Conservation (phyloP, 2,113 vertebrate species). For the Sinocyclocheilus grahami region DNA sequence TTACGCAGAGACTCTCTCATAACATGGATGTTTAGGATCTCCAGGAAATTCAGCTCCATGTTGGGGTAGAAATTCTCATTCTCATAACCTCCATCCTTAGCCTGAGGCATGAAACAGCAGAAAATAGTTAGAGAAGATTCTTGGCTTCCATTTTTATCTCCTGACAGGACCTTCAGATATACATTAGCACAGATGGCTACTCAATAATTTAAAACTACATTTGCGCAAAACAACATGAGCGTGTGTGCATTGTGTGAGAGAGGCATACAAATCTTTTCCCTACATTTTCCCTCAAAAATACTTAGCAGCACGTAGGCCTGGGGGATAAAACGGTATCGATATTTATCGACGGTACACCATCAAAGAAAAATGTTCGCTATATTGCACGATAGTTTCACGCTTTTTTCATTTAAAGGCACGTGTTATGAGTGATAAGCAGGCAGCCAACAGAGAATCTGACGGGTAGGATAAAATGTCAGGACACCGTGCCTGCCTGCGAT, state of each 20-base stretch:
- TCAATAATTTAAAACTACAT: constrained; percentile 20
- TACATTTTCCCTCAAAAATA: not conserved
- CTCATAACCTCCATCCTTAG: constrained; percentile 94
- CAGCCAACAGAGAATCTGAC: too few species aligned
- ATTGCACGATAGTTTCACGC: too few species aligned
- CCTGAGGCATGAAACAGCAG: constrained; percentile 67
- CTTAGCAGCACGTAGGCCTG: not conserved
- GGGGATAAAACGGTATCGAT: too few species aligned
- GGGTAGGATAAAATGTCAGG: too few species aligned
- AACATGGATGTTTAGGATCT: constrained; percentile 96
- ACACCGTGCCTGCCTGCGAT: too few species aligned
- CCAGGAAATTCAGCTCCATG: constrained; percentile 89
- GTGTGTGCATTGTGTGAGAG: not conserved
- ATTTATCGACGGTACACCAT: too few species aligned
- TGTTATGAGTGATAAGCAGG: too few species aligned
- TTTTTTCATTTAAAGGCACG: too few species aligned
- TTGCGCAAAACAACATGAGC: not conserved
- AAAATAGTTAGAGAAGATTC: not conserved
- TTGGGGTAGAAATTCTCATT: constrained; percentile 90
- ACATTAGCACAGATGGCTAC: not conserved
- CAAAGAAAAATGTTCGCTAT: too few species aligned
- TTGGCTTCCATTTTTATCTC: not conserved
- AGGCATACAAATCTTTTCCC: not conserved
- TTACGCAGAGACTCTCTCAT: constrained; percentile 96
- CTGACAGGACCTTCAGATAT: not conserved